phyloP scores from a whole-genome alignment of 2,113 vertebrate genomes.

The Dolichotis patagonum region DNA sequence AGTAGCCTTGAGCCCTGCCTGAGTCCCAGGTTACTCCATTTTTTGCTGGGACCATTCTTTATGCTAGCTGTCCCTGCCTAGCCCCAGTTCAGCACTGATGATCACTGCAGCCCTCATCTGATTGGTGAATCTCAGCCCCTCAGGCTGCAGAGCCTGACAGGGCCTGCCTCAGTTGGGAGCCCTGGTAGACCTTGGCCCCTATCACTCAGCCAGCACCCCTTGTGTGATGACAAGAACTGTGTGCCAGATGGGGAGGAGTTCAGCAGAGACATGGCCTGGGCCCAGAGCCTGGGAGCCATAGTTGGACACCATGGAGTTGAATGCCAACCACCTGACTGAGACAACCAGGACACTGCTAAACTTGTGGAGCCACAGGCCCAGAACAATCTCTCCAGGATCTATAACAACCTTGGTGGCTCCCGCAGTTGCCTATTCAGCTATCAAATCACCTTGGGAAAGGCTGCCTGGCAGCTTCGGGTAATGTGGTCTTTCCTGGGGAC shows the following conservation, averaged over 20 bases:
- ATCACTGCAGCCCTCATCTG: too few relatives aligned
- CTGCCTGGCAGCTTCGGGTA: not conserved
- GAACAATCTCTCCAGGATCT: not conserved
- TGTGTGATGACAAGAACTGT: not conserved
- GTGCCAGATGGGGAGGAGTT: not conserved
- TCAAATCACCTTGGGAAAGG: not conserved
- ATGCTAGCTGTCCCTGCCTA: not conserved
- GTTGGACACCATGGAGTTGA: too few relatives aligned
- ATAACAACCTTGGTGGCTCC: not conserved
- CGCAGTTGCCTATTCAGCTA: not conserved
- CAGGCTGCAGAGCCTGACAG: not conserved
- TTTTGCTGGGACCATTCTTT: not conserved
- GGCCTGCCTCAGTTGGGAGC: not conserved
- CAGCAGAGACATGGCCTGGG: not conserved
- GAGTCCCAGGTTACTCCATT: not conserved
- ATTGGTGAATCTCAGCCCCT: not conserved
- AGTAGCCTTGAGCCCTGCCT: not conserved
- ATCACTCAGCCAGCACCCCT: not conserved
- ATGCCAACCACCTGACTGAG: not conserved
- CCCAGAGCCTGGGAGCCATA: accelerated
- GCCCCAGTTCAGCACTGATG: not conserved
- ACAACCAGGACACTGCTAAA: not conserved
- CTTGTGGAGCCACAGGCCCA: not conserved
- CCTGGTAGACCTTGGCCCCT: not conserved
- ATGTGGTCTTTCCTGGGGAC: constrained; percentile 54